These are phyloP conservation scores for Potamilus streckersoni DNA, from an alignment of 1,140 invertebrate species.

Conservation along the genomic window DNA sequence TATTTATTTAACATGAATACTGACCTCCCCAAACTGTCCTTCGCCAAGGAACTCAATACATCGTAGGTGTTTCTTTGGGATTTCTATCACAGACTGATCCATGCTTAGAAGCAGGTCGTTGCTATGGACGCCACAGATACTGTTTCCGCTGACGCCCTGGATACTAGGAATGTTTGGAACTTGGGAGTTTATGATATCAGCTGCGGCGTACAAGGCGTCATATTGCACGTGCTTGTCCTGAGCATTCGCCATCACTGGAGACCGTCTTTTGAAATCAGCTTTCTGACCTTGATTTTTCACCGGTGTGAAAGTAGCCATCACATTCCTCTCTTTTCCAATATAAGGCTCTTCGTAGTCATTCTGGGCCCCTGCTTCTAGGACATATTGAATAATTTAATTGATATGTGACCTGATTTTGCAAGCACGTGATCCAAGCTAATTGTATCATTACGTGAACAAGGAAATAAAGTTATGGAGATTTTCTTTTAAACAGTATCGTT, in stretches of 20 bases:
- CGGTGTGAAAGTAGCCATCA: too few relatives aligned
- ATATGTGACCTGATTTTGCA: too few relatives aligned
- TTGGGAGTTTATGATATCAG: constrained; percentile 70
- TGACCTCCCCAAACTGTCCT: constrained; percentile 84
- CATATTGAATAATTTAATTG: too few relatives aligned
- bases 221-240: constrained; percentile 64
- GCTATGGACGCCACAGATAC: constrained; percentile 67
- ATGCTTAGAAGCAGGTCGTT: constrained; percentile 68
- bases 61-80: constrained; percentile 79
- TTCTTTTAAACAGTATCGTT: too few relatives aligned
- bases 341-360: too few relatives aligned
- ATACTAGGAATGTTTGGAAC: constrained; percentile 63
- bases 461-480: too few relatives aligned
- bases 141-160: constrained; percentile 70
- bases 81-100: constrained; percentile 74
- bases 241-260: constrained; percentile 14
- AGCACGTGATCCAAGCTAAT: too few relatives aligned
- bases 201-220: constrained; percentile 81
- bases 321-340: too few relatives aligned
- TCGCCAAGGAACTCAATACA: constrained; percentile 83
- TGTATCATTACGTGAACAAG: too few relatives aligned
- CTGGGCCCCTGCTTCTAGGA: too few relatives aligned
- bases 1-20: constrained; percentile 10
- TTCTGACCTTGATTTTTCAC: too few relatives aligned
- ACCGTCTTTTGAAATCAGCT: constrained; percentile 11